These are phyloP conservation scores for Dicycla oo DNA, from an alignment of 2,888 invertebrate species.

Conservation along the genomic window DNA sequence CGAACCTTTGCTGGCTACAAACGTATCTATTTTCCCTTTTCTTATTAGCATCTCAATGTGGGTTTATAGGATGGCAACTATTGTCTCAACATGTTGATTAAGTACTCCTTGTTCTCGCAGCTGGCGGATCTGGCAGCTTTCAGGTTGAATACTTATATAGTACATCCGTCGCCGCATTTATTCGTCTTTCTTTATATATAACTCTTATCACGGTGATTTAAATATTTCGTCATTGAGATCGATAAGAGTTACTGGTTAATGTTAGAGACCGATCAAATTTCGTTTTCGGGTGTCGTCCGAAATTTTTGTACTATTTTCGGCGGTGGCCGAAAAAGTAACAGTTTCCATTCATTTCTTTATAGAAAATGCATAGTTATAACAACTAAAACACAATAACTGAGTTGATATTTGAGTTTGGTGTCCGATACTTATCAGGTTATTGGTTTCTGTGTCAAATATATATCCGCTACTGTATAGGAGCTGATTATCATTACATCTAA, in stretches of 20 bases:
- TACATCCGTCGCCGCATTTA: neutral
- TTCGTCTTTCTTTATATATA: neutral
- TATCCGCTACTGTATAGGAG: constrained; percentile 29
- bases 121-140: constrained; percentile 44
- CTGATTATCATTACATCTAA: constrained; percentile 43
- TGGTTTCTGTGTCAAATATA: constrained; percentile 21
- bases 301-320: neutral
- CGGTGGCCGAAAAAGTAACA: neutral
- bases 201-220: constrained; percentile 3
- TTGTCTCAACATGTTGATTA: constrained; percentile 62
- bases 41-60: constrained; percentile 78
- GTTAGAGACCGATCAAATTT: neutral
- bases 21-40: constrained; percentile 80
- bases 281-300: neutral
- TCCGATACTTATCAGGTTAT: constrained; percentile 28
- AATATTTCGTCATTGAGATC: constrained; percentile 13
- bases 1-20: constrained; percentile 71
- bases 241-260: neutral
- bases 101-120: constrained; percentile 57
- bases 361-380: neutral
- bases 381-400: neutral
- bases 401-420: neutral
- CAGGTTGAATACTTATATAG: constrained; percentile 11
- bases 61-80: constrained; percentile 65
- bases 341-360: neutral